Base-by-base conservation (phyloP, 2,888 invertebrate species). In the Troglohyphantes excavatus region DNA sequence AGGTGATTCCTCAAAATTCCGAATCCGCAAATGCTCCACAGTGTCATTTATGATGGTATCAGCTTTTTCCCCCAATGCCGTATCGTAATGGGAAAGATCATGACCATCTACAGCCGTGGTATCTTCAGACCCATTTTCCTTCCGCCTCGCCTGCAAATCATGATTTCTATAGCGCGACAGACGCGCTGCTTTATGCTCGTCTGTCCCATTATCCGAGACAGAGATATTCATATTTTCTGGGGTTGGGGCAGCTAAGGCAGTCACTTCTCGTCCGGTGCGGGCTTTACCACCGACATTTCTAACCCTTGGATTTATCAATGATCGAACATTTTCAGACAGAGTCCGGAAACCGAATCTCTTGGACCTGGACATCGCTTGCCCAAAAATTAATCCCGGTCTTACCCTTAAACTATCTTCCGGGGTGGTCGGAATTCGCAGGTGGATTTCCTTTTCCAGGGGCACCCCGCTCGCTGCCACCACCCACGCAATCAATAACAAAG, bases 401-500 rank as follows among this genome's bases (percentile, higher is more conserved):
- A 59, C 39, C 26, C 27, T 2, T 21, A 21, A 65, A 73, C 33
- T 65, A 33, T 88, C 72, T 39, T 29, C 23, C 11, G 26, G 53
- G 33, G 26, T 43, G 5, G 7, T 23, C n/a, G 73, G 63, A 13
- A 79, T 87, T 79, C 61, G 70, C 72, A 79, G 53, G 72, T 79
- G 79, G 46, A 46, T 39, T 29, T 63, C 86, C 72, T 79, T 79
- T 61, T 13, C 19, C 65, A 27, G 53, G 23, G 89, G 59, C 27
- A 26, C 59, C 33, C 78, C 78, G 26, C 29, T 73, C 63, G 65
- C 68, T 70, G 53, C 33, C 70, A 33, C 53, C 83, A 84, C 89
- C 70, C 89, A 90, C 78, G 53, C 33, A 90, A 90, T 84, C 84
- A 90, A 89, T 83, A 89, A 79, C 65, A 89, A 83, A 89, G 65